Evolutionary conservation across 2,888 invertebrate species (phyloP).

Genomic region (Parapristionchus giblindavisi): DNA sequence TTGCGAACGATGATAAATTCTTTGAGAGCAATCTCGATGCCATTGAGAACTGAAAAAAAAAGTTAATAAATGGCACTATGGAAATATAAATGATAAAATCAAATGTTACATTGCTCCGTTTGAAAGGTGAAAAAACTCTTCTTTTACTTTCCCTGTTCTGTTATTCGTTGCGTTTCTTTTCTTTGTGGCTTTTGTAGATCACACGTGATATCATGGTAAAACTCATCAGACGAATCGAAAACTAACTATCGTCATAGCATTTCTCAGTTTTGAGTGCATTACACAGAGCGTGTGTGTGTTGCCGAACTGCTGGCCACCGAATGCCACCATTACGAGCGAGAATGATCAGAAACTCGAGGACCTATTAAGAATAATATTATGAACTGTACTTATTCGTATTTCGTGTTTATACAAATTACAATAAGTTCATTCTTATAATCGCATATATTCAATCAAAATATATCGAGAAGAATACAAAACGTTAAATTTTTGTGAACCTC

Average conservation of each 20-base stretch:
- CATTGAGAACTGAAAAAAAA: conserved; percentile 21
- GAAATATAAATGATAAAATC: neutral
- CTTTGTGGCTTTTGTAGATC: neutral
- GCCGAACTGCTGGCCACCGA: conserved; percentile 9
- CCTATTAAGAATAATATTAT: neutral
- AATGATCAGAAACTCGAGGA: conserved; percentile 26
- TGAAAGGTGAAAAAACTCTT: neutral
- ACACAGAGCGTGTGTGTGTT: conserved; percentile 23
- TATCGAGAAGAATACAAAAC: neutral
- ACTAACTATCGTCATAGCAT: conserved; percentile 18
- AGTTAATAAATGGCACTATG: neutral
- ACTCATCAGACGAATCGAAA: neutral
- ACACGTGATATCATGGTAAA: neutral
- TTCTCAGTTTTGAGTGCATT: neutral
- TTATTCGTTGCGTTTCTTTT: neutral
- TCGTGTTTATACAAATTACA: neutral
- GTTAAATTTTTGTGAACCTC: conserved; percentile 21
- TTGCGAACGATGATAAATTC: conserved; percentile 24
- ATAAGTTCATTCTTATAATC: neutral
- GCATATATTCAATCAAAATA: neutral
- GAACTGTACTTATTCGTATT: neutral
- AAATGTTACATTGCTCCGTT: neutral
- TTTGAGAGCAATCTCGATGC: conserved; percentile 11
- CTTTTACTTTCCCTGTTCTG: neutral
- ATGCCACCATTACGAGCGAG: conserved; percentile 23